Evolutionary conservation across 2,113 vertebrate species (phyloP).

Genomic region (Caranx melampygus): DNA sequence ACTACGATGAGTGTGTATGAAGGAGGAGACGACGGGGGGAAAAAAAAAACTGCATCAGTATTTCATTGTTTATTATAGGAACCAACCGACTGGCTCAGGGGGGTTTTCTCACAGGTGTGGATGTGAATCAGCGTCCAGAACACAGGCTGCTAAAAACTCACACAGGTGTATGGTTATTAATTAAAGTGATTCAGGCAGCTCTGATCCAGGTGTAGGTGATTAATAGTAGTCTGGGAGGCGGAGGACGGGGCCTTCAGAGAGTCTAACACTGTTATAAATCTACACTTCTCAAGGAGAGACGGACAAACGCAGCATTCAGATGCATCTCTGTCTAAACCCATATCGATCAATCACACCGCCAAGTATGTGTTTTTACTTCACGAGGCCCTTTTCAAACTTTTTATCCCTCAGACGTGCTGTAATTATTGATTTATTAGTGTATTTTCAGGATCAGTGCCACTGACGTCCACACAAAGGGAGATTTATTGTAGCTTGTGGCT

Average conservation of each 20-base stretch:
- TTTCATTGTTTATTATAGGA: not conserved
- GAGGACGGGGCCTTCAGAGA: constrained; percentile 45
- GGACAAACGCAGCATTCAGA: constrained; percentile 8
- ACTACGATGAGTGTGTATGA: not conserved
- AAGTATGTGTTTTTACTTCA: constrained; percentile 40
- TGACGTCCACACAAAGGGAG: constrained; percentile 19
- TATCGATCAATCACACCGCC: constrained; percentile 13
- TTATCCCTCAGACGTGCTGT: constrained; percentile 26
- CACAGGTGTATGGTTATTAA: constrained; percentile 57
- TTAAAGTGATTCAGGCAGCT: constrained; percentile 35
- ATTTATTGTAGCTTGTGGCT: constrained; percentile 43
- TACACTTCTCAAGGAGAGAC: constrained; percentile 27
- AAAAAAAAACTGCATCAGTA: not conserved
- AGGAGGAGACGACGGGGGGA: not conserved
- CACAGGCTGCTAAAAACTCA: constrained; percentile 28
- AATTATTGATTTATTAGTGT: constrained; percentile 51
- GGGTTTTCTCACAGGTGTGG: constrained; percentile 1
- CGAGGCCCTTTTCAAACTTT: constrained; percentile 36
- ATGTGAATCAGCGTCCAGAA: constrained; percentile 37
- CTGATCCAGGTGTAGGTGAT: constrained; percentile 54
- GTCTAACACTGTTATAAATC: constrained; percentile 27
- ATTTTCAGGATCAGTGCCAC: constrained; percentile 36
- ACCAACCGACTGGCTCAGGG: not conserved
- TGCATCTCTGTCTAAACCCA: constrained; percentile 1
- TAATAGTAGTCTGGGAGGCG: constrained; percentile 40